Base-by-base conservation (phyloP, 2,888 invertebrate genomes). In the Plebejus anna region DNA sequence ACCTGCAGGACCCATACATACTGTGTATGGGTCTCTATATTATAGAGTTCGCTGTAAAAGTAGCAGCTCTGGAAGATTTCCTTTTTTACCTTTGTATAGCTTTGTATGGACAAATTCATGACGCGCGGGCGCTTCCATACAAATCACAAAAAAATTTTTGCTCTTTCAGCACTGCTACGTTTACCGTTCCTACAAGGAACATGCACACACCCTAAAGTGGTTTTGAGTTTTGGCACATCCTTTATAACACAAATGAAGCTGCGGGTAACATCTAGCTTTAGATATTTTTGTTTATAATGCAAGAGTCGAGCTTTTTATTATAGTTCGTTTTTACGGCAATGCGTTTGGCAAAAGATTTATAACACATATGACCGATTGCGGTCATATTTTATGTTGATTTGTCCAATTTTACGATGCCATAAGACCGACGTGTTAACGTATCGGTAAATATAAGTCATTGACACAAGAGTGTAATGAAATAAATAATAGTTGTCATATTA, bases 331-430 rank as follows among this genome's bases (percentile, higher is more conserved):
- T 73, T 2, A 51, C 32, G 5, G 55, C 51, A 28, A 13, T 47
- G 22, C 47, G 55, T 16, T 51, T 73, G 55, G 13, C 51, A 2
- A 73, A 51, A 55, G 55, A 73, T 73, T 73, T 73, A 73, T 55
- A 9, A 28, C 51, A 13, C 55, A 32, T 55, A 51, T 55, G 73
- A 28, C 47, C 73, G 51, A 73, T 73, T 32, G 73, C 73, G 28
- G 73, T 16, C 73, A 32, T 73, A 73, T 73, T 55, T 73, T 73
- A 73, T 73, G 73, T 51, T 73, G 55, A 73, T 73, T 51, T 73
- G 47, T 47, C 47, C 28, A 28, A 55, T 55, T 73, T 73, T 73
- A 73, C 11, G 42, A 51, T 16, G 47, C 73, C 73, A 51, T 55
- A 55, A 55, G 73, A 2, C 16, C 55, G 28, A 71, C 71, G 73